phyloP scores from a whole-genome alignment of 2,888 invertebrate genomes.

The Sarcophaga rosellei region DNA sequence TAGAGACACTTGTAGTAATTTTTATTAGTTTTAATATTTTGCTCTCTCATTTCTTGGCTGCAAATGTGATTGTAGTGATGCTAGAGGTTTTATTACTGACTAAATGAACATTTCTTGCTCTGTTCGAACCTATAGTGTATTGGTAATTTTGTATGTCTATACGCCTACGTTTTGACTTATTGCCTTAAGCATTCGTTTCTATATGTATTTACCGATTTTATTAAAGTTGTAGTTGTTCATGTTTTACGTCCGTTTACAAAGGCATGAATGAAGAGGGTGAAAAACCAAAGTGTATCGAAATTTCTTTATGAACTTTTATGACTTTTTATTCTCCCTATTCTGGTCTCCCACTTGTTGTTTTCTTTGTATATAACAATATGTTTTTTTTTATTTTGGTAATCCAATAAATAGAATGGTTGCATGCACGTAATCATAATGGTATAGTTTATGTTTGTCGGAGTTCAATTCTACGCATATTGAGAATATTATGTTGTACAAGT shows the following conservation, averaged over 20 bases:
- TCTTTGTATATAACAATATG: constrained; percentile 11
- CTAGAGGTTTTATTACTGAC: constrained; percentile 17
- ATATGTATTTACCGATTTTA: constrained; percentile 1
- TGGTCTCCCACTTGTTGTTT: neutral
- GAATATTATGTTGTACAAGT: constrained; percentile 19
- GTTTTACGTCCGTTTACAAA: constrained; percentile 19
- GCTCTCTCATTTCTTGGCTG: neutral
- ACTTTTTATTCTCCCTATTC: constrained; percentile 19
- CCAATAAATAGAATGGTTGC: constrained; percentile 23
- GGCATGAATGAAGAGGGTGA: too few species aligned
- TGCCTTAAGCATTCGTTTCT: constrained; percentile 54
- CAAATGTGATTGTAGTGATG: neutral
- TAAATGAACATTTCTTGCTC: too few species aligned
- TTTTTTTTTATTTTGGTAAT: constrained; percentile 7
- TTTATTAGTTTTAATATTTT: constrained; percentile 1
- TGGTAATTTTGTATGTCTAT: constrained; percentile 10
- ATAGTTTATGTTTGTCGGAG: too few species aligned
- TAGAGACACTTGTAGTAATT: constrained; percentile 34
- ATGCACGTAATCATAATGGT: too few species aligned
- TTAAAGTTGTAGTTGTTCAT: constrained; percentile 27
- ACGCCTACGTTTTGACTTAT: constrained; percentile 48
- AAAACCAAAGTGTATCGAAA: constrained; percentile 16
- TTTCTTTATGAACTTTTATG: constrained; percentile 55
- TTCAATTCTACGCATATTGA: constrained; percentile 17
- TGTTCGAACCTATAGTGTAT: neutral